Conservation (phyloP, 2,888 invertebrate species). For the Tridacna crocea region DNA sequence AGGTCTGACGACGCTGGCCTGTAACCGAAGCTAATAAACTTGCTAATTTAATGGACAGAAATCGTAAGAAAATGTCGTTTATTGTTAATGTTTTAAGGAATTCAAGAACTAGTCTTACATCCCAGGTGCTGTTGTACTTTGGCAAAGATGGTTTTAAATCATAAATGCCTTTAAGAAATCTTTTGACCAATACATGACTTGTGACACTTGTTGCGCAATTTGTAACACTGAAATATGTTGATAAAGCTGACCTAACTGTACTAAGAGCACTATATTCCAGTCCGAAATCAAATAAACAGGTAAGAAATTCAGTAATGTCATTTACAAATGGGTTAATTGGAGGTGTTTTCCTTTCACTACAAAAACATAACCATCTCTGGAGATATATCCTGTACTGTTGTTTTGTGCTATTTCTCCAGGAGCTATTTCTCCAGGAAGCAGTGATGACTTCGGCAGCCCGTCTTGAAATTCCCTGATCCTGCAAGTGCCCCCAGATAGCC, state of each 20-base stretch:
- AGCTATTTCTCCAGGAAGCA: conserved; percentile 21
- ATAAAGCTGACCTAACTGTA: conserved; percentile 6
- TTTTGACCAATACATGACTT: conserved; percentile 4
- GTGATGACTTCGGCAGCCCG: conserved; percentile 32
- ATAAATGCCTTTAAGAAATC: conserved; percentile 19
- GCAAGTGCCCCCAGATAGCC: conserved; percentile 26
- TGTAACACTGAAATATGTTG: neutral
- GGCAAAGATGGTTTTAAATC: conserved; percentile 1
- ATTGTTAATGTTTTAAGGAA: neutral
- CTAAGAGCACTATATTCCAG: conserved; percentile 11
- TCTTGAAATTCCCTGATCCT: conserved; percentile 32
- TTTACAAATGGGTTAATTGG: neutral
- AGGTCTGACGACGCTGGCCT: conserved; percentile 10
- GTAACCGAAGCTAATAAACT: conserved; percentile 13
- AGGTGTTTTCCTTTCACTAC: conserved; percentile 26
- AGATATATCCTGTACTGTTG: conserved; percentile 36
- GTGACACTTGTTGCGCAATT: conserved; percentile 1
- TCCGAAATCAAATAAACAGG: neutral
- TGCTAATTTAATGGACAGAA: conserved; percentile 10
- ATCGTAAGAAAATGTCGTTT: conserved; percentile 12
- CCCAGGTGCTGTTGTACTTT: conserved; percentile 15
- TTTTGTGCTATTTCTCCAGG: conserved; percentile 16
- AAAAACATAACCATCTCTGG: conserved; percentile 41
- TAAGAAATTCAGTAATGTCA: conserved; percentile 11
- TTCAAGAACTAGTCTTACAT: neutral